These are phyloP conservation scores for Silvanus unidentatus DNA, from an alignment of 2,888 invertebrate species.

Conservation along the genomic window DNA sequence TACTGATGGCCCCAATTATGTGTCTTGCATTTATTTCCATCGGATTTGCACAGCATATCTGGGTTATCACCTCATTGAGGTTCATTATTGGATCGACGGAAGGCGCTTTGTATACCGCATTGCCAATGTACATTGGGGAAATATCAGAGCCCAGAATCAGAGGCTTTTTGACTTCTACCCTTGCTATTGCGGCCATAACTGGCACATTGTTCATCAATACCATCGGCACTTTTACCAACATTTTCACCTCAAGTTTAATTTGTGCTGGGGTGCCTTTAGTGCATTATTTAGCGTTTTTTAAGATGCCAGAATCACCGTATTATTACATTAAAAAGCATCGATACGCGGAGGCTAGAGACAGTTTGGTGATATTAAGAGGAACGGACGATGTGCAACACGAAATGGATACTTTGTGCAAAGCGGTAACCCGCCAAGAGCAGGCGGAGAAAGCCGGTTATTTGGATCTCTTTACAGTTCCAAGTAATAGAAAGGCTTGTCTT, in stretches of 20 bases:
- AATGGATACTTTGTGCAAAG: conserved; percentile 35
- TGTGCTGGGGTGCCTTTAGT: conserved; percentile 55
- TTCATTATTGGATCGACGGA: conserved; percentile 51
- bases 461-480: conserved; percentile 52
- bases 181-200: conserved; percentile 52
- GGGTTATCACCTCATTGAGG: conserved; percentile 49
- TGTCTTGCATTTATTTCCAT: conserved; percentile 57
- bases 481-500: conserved; percentile 57
- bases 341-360: conserved; percentile 46
- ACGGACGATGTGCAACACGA: conserved; percentile 50
- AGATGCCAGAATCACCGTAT: conserved; percentile 63
- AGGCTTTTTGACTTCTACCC: conserved; percentile 57
- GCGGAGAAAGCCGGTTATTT: conserved; percentile 45
- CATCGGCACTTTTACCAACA: conserved; percentile 55
- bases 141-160: conserved; percentile 53
- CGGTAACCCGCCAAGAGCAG: conserved; percentile 44
- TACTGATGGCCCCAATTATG: conserved; percentile 40
- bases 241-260: conserved; percentile 51
- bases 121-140: conserved; percentile 57
- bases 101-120: conserved; percentile 40
- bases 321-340: conserved; percentile 44
- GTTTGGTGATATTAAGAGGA: conserved; percentile 56
- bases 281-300: conserved; percentile 53
- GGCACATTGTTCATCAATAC: conserved; percentile 58
- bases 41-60: conserved; percentile 53